Evolutionary conservation across 2,797 vertebrate species (phyloP), one percentile per base, ranked within the genome.

Genomic region (Ctenochaetus hawaiiensis): DNA sequence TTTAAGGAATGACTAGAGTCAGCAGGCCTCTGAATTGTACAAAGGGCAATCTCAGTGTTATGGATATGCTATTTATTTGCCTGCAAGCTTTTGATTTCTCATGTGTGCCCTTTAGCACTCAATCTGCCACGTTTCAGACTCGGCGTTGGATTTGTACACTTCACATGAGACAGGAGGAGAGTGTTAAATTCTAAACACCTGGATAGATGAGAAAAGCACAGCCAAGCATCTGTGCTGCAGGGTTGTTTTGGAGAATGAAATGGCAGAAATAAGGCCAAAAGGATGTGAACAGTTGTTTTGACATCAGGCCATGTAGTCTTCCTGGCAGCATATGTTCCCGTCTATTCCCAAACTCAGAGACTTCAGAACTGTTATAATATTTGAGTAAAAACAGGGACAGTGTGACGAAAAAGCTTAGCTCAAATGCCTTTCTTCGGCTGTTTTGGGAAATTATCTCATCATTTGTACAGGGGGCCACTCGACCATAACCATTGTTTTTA

Each of bases 1-100:
- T 95, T 94, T 92, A 91, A 91, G 87, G 91, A 93, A 92, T 53
- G 87, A 82, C 90, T 78, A 22, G 84, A 94, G 93, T 95, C 94
- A 94, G 93, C 93, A 92, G 93, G 93, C 84, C 73, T 84, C 78
- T 74, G 86, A 75, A 81, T 94, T 89, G 90, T 94, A 93, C 91
- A 92, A 92, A 94, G 90, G 91, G 86, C 87, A 90, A 90, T 93
- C 92, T 93, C 85, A 48, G 70, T 91, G 87, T 93, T 94, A 87
- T 90, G 85, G 89, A 93, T 93, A 91, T 91, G 85, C 91, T 90
- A 85, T 92, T 94, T 82, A 87, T 94, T 94, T 91, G 90, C 85
- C 86, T 79, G 75, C 75, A 43, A 88, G 81, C 67, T 84, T 91
- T 90, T 87, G 81, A 84, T 91, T 87, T 81, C 76, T 78, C 54